A percentile compares a stretch with the other conserved stretches of the same genome.
Evolutionary conservation across 2,888 invertebrate genomes (phyloP).

Genomic region (Drosophila algonquin): DNA sequence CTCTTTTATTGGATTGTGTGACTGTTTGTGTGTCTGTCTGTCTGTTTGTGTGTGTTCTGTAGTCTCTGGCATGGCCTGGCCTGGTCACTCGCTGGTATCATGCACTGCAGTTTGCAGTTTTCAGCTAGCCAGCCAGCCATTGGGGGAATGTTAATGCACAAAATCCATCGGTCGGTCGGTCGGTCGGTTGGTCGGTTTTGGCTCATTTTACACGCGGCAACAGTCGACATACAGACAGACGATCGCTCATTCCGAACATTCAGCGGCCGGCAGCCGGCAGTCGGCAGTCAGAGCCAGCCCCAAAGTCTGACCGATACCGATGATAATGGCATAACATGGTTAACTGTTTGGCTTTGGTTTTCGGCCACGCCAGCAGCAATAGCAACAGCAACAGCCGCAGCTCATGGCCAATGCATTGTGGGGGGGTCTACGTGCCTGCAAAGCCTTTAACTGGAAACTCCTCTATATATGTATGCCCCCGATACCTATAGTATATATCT

Average conservation of each 20-base stretch:
- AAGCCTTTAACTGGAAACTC: neutral
- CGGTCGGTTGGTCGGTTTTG: conserved; percentile 16
- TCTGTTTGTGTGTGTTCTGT: neutral
- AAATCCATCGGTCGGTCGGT: neutral
- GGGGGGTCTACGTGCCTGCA: conserved; percentile 33
- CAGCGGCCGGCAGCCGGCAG: conserved; percentile 31
- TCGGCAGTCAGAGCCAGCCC: conserved; percentile 1
- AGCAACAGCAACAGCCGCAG: neutral
- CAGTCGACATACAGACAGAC: conserved; percentile 1
- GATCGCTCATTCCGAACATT: conserved; percentile 37
- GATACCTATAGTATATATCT: no score
- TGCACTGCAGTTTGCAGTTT: conserved; percentile 18
- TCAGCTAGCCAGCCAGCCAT: neutral
- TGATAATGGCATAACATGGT: conserved; percentile 44
- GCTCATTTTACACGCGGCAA: conserved; percentile 64
- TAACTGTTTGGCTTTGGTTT: conserved; percentile 16
- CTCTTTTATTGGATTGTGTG: neutral
- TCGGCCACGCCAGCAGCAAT: conserved; percentile 20
- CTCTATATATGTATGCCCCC: neutral
- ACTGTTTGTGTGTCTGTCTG: neutral
- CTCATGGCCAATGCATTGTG: neutral
- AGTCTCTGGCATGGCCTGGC: conserved; percentile 3
- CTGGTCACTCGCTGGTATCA: conserved; percentile 6
- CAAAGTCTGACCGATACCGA: conserved; percentile 34
- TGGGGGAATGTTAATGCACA: conserved; percentile 60